A percentile compares a stretch with the other conserved stretches of the same genome.
Evolutionary conservation across 2,113 vertebrate genomes (phyloP).

Genomic region (Toxotes chatareus): DNA sequence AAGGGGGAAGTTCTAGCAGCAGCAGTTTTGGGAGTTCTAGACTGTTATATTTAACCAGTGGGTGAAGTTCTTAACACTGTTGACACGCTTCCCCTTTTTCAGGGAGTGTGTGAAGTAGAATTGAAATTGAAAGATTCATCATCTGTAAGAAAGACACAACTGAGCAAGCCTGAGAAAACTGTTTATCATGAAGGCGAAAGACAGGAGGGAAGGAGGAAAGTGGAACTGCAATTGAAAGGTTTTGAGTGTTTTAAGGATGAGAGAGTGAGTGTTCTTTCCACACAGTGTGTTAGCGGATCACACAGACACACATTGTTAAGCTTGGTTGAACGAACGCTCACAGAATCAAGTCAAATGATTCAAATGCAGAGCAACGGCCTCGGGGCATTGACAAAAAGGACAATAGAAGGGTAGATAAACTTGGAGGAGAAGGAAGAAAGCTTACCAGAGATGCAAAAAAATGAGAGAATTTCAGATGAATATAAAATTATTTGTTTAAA

Average conservation of each 20-base stretch:
- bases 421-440: not conserved
- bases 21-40: not conserved
- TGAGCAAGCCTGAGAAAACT: not conserved
- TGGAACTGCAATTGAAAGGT: constrained; percentile 44
- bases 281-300: constrained; percentile 11
- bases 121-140: constrained; percentile 17
- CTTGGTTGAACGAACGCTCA: constrained; percentile 13
- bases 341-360: constrained; percentile 32
- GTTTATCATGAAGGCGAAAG: constrained; percentile 2
- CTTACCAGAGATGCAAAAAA: not conserved
- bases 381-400: not conserved
- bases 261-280: constrained; percentile 12
- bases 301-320: constrained; percentile 47
- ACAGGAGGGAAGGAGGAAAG: constrained; percentile 25
- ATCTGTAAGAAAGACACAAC: not conserved
- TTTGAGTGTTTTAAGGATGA: not conserved
- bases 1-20: not conserved
- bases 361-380: constrained; percentile 55
- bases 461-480: not conserved
- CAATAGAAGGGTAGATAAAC: constrained; percentile 21
- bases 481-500: not conserved
- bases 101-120: not conserved
- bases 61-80: constrained; percentile 10
- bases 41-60: not conserved
- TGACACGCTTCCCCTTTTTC: constrained; percentile 33